These are phyloP conservation scores for Leguminivora glycinivorella DNA, from an alignment of 1,140 invertebrate genomes.

Conservation along the genomic window DNA sequence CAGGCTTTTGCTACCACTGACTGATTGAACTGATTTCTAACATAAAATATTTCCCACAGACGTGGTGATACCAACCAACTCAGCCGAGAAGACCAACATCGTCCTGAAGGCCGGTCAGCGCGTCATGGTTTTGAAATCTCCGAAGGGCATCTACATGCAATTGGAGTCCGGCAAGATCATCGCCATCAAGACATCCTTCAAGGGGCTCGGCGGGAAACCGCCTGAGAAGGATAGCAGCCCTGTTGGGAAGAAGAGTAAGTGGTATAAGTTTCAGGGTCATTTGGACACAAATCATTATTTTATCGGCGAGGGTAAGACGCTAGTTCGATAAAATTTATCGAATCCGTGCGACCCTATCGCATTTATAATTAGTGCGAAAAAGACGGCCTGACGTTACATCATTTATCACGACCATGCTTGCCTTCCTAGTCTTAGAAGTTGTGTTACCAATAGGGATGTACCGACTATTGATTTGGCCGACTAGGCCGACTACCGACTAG, in stretches of 20 bases:
- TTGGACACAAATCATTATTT: no score
- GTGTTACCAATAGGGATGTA: no score
- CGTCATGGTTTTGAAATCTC: constrained; percentile 95
- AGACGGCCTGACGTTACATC: no score
- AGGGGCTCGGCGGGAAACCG: constrained; percentile 83
- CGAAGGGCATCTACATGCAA: constrained; percentile 97
- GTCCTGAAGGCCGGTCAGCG: constrained; percentile 94
- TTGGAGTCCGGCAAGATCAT: constrained; percentile 97
- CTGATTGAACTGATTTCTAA: background rate
- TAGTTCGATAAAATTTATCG: no score
- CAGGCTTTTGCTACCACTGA: background rate
- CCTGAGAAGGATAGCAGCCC: constrained; percentile 79
- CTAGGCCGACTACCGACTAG: no score
- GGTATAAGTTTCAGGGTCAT: no score
- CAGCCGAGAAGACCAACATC: constrained; percentile 90
- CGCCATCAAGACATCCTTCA: constrained; percentile 91
- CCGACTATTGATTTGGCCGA: no score
- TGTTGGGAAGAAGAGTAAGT: constrained; percentile 70
- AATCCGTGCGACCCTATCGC: no score
- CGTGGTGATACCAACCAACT: constrained; percentile 95
- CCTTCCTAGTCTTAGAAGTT: no score
- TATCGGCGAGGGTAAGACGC: no score
- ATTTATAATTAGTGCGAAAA: no score
- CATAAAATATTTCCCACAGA: constrained; percentile 78
- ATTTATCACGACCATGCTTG: no score